Conservation (phyloP, 2,797 vertebrate species). For the Mus caroli region DNA sequence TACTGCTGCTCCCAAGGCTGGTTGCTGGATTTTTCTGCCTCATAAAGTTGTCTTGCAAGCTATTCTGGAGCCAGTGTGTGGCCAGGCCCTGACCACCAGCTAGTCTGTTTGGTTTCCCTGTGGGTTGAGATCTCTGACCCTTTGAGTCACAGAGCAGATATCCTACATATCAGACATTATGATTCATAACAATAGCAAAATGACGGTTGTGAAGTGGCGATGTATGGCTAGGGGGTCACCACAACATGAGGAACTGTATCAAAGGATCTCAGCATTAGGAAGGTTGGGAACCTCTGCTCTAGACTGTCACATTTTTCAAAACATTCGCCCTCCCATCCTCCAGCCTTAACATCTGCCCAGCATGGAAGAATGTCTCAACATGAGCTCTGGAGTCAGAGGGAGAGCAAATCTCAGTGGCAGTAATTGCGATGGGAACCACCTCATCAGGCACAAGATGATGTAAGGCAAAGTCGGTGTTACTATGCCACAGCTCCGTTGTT, state of each 20-base stretch:
- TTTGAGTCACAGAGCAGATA: neutral
- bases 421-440: neutral
- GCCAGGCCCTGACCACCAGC: neutral
- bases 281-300: neutral
- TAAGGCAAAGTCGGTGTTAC: neutral
- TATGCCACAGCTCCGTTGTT: neutral
- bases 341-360: no score
- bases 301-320: conserved; percentile 12
- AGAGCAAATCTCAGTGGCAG: neutral
- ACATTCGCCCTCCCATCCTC: no score
- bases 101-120: conserved; percentile 8
- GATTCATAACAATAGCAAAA: neutral
- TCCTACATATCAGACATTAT: neutral
- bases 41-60: conserved; percentile 66
- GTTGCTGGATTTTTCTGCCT: conserved; percentile 70
- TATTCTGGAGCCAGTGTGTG: conserved; percentile 32
- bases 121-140: neutral
- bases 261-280: neutral
- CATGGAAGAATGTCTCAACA: neutral
- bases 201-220: neutral
- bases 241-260: neutral
- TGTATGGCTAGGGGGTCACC: neutral
- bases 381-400: conserved; percentile 19
- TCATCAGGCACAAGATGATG: neutral
- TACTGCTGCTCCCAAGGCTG: conserved; percentile 34